Evolutionary conservation across 2,888 invertebrate species (phyloP), one percentile per base, ranked within the genome.

Genomic region (Rhaphigaster nebulosa): DNA sequence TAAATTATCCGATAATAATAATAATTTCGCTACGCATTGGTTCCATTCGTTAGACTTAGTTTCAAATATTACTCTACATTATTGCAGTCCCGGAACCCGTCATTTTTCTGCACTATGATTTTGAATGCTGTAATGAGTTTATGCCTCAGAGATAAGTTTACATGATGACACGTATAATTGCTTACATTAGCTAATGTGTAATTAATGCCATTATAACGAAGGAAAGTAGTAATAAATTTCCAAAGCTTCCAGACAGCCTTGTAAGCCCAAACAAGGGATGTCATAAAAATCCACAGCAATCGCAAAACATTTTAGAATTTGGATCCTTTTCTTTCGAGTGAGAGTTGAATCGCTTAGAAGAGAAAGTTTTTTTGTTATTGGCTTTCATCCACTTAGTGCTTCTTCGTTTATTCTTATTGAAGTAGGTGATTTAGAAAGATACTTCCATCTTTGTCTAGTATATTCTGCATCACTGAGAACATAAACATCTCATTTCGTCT

Each of bases 301-400:
- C 41, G 23, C 15, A 38, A 26, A 41, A 80, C 41, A 1, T 80
- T 84, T 45, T 45, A 45, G 84, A 23, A 84, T 45, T 84, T 84
- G 26, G 15, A 84, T 45, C 8, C 45, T 45, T 41, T 80, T 23
- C 41, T 80, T 80, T 45, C 12, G 41, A 41, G 41, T 38, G 38
- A 41, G 26, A 45, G 45, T 41, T 13, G 23, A 26, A 15, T 45
- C 45, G 13, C n/a, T 45, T 84, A n/a, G 18, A 84, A n/a, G 23
- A 45, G 84, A 84, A 41, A 84, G 45, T 84, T 45, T 84, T 45
- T 23, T 76, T 76, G 23, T 18, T 52, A 26, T 84, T 84, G n/a
- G 45, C 41, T 80, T 80, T 80, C 38, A 41, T 80, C 41, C 26
- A 26, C 12, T 80, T 41, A 38, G 38, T 41, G 23, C 20, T 38